Conservation (phyloP, 1,140 invertebrate genomes). For the Trachelipus rathkii region DNA sequence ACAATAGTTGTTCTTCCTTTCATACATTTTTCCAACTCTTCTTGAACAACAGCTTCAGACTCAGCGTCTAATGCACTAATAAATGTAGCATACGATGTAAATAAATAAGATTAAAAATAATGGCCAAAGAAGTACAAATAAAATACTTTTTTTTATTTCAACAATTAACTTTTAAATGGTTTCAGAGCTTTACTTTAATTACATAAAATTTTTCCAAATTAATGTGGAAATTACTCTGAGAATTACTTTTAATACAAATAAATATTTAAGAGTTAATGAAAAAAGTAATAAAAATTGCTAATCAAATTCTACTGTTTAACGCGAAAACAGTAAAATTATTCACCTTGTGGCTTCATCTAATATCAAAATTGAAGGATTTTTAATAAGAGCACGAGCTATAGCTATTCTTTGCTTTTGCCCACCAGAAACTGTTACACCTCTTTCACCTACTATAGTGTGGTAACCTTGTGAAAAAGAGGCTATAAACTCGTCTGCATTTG, state of each 20-base stretch:
- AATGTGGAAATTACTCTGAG: no score
- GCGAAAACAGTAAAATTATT: background rate
- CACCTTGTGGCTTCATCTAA: conserved; percentile 45
- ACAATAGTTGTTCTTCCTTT: conserved; percentile 77
- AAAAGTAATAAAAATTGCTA: no score
- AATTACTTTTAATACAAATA: no score
- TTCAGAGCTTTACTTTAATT: no score
- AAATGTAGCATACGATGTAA: conserved; percentile 31
- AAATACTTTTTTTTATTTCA: no score
- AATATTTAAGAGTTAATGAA: no score
- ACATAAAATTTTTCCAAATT: no score
- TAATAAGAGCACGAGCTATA: conserved; percentile 80
- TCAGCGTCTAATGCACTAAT: conserved; percentile 80
- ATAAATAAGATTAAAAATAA: no score
- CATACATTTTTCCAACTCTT: conserved; percentile 70
- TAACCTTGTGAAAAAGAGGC: conserved; percentile 76
- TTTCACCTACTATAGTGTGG: conserved; percentile 80
- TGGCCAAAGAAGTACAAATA: no score
- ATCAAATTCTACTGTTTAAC: no score
- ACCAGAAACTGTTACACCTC: conserved; percentile 81
- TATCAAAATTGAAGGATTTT: conserved; percentile 72
- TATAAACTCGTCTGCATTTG: conserved; percentile 90
- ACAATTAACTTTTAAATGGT: no score
- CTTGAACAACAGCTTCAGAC: conserved; percentile 80
- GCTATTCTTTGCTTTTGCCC: conserved; percentile 88